Evolutionary conservation across 2,888 invertebrate species (phyloP).

Genomic region (Syrphus vitripennis): DNA sequence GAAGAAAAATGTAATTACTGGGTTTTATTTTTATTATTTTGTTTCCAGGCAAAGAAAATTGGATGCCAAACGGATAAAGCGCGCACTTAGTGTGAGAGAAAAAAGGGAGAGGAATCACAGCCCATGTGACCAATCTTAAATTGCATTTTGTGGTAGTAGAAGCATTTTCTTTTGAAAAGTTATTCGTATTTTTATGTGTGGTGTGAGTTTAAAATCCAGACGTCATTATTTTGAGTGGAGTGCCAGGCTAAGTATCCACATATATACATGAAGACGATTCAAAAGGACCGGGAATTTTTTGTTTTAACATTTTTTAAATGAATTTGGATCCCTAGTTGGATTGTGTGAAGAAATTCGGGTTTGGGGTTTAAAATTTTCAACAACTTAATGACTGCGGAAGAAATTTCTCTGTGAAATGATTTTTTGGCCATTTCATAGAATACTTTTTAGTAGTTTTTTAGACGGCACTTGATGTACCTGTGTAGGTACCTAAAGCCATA

Average conservation of each 20-base stretch:
- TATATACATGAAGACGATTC: background rate
- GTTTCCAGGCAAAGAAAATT: background rate
- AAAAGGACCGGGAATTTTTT: background rate
- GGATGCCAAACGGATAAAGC: slow-evolving; percentile 29
- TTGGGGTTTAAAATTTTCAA: background rate
- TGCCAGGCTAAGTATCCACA: slow-evolving; percentile 13
- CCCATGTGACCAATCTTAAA: slow-evolving; percentile 46
- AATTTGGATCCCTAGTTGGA: background rate
- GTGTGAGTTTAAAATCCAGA: slow-evolving; percentile 7
- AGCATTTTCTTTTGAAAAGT: slow-evolving; percentile 18
- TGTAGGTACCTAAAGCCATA: too few species aligned
- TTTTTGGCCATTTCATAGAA: background rate
- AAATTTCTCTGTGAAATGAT: background rate
- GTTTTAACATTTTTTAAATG: background rate
- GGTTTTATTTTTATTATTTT: background rate
- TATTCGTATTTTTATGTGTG: background rate
- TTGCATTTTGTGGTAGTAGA: slow-evolving; percentile 42
- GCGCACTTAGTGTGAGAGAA: background rate
- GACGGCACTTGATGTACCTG: background rate
- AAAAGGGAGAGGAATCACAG: background rate
- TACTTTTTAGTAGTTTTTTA: background rate
- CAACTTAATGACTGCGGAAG: background rate
- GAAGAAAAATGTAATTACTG: slow-evolving; percentile 56
- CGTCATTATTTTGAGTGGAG: slow-evolving; percentile 52
- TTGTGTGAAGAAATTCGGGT: background rate